Percentiles rank a stretch among this genome's conserved stretches.
Conservation (phyloP, 2,888 invertebrate species). For the Lasioglossum figueresi region DNA sequence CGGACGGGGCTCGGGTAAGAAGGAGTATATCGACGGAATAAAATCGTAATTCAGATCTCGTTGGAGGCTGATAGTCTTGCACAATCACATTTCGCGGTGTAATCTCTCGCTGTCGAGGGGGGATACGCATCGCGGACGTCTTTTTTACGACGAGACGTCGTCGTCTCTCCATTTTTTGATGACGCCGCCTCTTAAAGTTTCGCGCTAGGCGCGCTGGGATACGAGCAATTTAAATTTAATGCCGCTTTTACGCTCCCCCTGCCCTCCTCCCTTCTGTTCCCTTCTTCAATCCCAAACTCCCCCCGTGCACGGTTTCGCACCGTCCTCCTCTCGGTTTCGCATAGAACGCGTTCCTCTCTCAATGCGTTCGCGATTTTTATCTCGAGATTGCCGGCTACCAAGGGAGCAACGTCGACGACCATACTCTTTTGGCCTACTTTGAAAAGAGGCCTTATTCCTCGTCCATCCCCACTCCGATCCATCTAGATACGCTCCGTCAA, state of each 20-base stretch:
- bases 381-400: constrained; percentile 67
- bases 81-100: constrained; percentile 53
- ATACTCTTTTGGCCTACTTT: constrained; percentile 58
- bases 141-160: constrained; percentile 53
- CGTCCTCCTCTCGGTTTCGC: background rate
- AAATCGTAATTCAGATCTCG: constrained; percentile 49
- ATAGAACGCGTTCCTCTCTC: background rate
- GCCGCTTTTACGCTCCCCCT: constrained; percentile 56
- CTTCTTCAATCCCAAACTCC: background rate
- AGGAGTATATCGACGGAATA: constrained; percentile 24
- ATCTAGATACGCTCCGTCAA: constrained; percentile 65
- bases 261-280: background rate
- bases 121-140: constrained; percentile 56
- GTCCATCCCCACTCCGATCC: constrained; percentile 37
- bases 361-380: constrained; percentile 71
- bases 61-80: constrained; percentile 27
- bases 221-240: constrained; percentile 75
- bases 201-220: constrained; percentile 56
- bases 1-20: background rate
- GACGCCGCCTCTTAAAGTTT: constrained; percentile 64
- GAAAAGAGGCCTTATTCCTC: constrained; percentile 32
- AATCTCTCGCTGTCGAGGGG: constrained; percentile 39
- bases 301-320: background rate
- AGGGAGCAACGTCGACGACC: constrained; percentile 61
- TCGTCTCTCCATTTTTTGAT: constrained; percentile 61